phyloP scores from a whole-genome alignment of 1,140 invertebrate genomes.

The Stenopsyche tienmushanensis region DNA sequence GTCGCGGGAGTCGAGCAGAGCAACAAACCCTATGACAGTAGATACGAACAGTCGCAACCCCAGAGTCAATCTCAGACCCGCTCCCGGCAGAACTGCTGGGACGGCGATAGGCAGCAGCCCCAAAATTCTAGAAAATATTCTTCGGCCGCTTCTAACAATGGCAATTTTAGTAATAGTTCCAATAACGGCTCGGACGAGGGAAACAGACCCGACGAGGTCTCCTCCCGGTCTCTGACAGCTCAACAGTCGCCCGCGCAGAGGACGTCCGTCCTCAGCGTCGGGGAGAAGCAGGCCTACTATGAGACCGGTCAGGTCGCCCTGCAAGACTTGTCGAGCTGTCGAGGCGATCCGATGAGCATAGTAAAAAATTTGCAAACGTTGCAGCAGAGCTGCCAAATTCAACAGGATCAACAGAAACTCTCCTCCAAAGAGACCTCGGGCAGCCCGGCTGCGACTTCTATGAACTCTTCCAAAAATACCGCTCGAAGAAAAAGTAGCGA shows the following conservation, averaged over 20 bases:
- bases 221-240: not conserved
- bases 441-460: constrained; percentile 42
- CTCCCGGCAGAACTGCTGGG: constrained; percentile 54
- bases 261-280: constrained; percentile 44
- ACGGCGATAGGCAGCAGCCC: constrained; percentile 45
- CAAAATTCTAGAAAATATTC: constrained; percentile 37
- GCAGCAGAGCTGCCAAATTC: constrained; percentile 62
- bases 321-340: constrained; percentile 69
- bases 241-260: constrained; percentile 22
- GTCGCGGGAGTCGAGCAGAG: constrained; percentile 62
- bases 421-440: constrained; percentile 52
- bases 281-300: constrained; percentile 57
- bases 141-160: constrained; percentile 44
- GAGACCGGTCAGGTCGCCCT: constrained; percentile 61
- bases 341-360: constrained; percentile 73
- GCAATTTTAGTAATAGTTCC: constrained; percentile 36
- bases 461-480: constrained; percentile 46
- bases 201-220: constrained; percentile 26
- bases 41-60: constrained; percentile 60
- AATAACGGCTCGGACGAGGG: constrained; percentile 20
- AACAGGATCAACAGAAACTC: constrained; percentile 50
- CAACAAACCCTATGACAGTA: constrained; percentile 61
- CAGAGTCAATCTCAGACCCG: constrained; percentile 46
- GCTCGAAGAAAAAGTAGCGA: constrained; percentile 58
- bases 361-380: constrained; percentile 69